Conservation (phyloP, 2,113 vertebrate species). For the Brachionichthys hirsutus region DNA sequence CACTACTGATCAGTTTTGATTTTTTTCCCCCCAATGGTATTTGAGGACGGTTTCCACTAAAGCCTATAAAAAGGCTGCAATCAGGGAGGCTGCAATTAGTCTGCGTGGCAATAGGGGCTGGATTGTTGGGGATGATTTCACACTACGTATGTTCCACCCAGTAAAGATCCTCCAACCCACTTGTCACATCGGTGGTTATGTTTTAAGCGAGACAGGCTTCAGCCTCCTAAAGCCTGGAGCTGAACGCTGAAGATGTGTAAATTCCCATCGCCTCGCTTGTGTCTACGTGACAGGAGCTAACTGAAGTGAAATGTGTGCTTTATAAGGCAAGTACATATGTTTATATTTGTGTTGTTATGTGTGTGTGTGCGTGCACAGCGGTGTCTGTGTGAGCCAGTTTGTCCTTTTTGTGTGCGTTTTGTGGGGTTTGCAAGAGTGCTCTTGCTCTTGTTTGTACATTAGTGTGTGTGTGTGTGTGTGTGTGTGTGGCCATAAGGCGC, state of each 20-base stretch:
- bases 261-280: constrained; percentile 57
- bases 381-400: not conserved
- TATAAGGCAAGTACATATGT: not conserved
- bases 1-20: too few relatives aligned
- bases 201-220: constrained; percentile 10
- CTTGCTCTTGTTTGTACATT: not conserved
- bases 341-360: not conserved
- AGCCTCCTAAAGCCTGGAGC: constrained; percentile 17
- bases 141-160: constrained; percentile 9
- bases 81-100: constrained; percentile 2
- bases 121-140: constrained; percentile 30
- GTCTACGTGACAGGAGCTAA: constrained; percentile 7
- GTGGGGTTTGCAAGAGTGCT: not conserved
- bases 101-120: not conserved
- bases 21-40: too few relatives aligned
- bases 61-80: too few relatives aligned
- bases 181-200: not conserved
- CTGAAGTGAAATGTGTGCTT: constrained; percentile 6
- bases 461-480: constrained; percentile 8
- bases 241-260: constrained; percentile 8
- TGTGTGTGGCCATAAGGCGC: constrained; percentile 45
- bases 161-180: constrained; percentile 49
- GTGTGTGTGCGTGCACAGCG: not conserved
- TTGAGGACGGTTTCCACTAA: too few relatives aligned
- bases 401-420: not conserved